Evolutionary conservation across 1,140 invertebrate genomes (phyloP).

Genomic region (Drosophila sucinea): DNA sequence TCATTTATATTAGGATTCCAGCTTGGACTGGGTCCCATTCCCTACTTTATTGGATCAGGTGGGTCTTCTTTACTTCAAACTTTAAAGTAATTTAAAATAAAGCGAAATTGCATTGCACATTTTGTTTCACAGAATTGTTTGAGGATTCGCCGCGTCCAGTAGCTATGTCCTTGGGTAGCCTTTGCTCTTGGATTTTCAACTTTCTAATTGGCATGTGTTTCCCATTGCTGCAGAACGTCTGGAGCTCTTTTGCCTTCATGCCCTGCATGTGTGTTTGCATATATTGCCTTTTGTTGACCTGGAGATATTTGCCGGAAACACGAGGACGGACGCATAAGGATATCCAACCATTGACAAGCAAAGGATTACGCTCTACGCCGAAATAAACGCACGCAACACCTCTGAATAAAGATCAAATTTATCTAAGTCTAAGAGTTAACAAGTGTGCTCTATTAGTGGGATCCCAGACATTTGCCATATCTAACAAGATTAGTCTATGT

Average conservation of each 20-base stretch:
- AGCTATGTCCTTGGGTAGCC: conserved; percentile 94
- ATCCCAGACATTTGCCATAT: too few species aligned
- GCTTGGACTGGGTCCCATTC: conserved; percentile 92
- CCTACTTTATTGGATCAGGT: conserved; percentile 89
- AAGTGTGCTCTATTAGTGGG: too few species aligned
- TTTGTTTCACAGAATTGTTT: conserved; percentile 88
- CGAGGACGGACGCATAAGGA: conserved; percentile 86
- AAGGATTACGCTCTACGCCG: conserved; percentile 78
- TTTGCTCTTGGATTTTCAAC: conserved; percentile 95
- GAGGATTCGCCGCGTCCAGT: conserved; percentile 91
- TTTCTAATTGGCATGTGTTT: conserved; percentile 93
- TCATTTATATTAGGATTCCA: conserved; percentile 92
- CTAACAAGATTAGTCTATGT: too few species aligned
- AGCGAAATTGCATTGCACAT: too few species aligned
- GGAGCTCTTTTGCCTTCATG: conserved; percentile 88
- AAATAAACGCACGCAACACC: too few species aligned
- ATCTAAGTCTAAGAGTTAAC: too few species aligned
- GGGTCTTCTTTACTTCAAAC: neutral
- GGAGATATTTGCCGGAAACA: conserved; percentile 89
- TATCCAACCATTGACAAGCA: conserved; percentile 84
- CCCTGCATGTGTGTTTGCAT: conserved; percentile 86
- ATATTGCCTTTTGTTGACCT: conserved; percentile 86
- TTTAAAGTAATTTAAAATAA: conserved; percentile 5
- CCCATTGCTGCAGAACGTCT: conserved; percentile 85
- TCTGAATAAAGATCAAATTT: too few species aligned